Base-by-base conservation (phyloP, 2,797 vertebrate species). In the Phrynocephalus vlangalii region DNA sequence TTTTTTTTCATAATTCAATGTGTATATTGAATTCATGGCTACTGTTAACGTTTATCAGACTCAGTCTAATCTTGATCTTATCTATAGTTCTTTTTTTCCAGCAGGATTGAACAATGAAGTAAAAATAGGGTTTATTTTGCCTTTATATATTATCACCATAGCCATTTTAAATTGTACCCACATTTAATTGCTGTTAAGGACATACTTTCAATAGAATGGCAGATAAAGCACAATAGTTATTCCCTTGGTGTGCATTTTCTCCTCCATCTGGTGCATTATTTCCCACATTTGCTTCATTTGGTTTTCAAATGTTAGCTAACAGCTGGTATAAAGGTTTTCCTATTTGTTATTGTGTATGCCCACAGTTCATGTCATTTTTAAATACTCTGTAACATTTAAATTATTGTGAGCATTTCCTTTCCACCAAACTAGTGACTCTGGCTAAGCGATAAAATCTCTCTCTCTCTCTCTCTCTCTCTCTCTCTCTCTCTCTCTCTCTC, bases 211-310 rank as follows among this genome's bases (percentile, higher is more conserved):
- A 38, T 89, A 86, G 89, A 94, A 94, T 56, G 82, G 76, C 83
- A 95, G 83, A 91, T 94, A 88, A 95, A 92, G 91, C 95, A 95
- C 92, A 63, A 91, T 38, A 91, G 71, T 85, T 94, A 94, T 94
- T 97, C 95, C 93, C 94, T 84, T 82, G 87, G 82, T 94, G 90
- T 93, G 89, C 91, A 91, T 92, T 94, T 95, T 95, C 72, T 24
- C 91, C 92, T 97, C 97, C 96, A 96, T 97, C 97, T 97, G 97
- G 84, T 97, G 83, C 92, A 94, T 96, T 96, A 94, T 96, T 96
- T 95, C 95, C 93, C 78, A 93, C 95, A 96, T 87, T 95, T 94
- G 95, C 90, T 95, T 95, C 89, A 92, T 95, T 95, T 97, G 93
- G 79, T 95, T 97, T 97, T 96, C 91, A 96, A 96, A 96, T 96